Evolutionary conservation across 2,888 invertebrate species (phyloP), one percentile per base, ranked within the genome.

Genomic region (Caradrina kadenii): DNA sequence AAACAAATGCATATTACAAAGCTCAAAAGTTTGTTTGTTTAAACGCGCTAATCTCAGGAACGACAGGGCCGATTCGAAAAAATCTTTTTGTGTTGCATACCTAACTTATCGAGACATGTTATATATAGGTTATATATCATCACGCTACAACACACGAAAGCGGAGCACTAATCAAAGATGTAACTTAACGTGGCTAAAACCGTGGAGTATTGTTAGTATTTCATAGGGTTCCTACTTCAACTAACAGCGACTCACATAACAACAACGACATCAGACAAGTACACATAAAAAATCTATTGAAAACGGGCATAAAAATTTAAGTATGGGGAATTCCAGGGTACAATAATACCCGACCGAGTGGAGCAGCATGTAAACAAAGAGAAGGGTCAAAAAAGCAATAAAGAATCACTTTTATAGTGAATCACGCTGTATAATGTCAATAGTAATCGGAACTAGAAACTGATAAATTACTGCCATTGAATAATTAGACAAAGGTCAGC

Each of bases 401-500:
- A 78, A 73, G 69, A 76, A 80, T 80, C 75, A 79, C 77, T 83
- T 87, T 85, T 74, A 84, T 79, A 79, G 80, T 79, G 85, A 86
- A 87, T 85, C 80, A 82, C 75, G 74, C 74, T 82, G 65, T 61
- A 67, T 77, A 82, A 85, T 85, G 83, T 87, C 88, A 89, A 89
- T 88, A 89, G 80, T 88, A 88, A 90, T 89, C 87, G 83, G 86
- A 88, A 88, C 86, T 89, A 86, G 80, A 85, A 88, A 88, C 86
- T 88, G 91, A 91, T 92, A 92, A 90, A 81, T 82, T 77, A 83
- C 66, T 83, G 87, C 84, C 84, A 70, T 11, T 35, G 31, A 45
- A 73, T 11, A 64, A 17, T 50, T 49, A 11, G 8, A 8, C 45
- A 35, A 73, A 71, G 64, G 48, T 19, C 13, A 5, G 5, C 5